Percentiles rank a stretch among this genome's conserved stretches.
These are phyloP conservation scores for Aplidium turbinatum DNA, from an alignment of 23 tunicate species.

Conservation along the genomic window DNA sequence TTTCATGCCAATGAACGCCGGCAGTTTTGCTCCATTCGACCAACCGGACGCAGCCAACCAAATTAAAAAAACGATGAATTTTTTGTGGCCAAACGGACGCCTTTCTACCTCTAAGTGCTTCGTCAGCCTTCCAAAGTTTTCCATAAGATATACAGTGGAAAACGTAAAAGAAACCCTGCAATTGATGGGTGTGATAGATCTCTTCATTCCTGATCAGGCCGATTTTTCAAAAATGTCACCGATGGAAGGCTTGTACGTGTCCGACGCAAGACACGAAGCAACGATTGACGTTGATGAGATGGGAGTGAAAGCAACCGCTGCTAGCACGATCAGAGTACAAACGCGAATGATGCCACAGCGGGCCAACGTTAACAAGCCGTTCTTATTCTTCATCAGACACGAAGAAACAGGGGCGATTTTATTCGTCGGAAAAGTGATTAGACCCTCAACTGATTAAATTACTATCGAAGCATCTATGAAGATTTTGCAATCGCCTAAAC, in stretches of 20 bases:
- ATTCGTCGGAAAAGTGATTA: conserved; percentile 59
- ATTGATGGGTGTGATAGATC: conserved; percentile 55
- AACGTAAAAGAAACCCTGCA: conserved; percentile 30
- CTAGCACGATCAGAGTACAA: conserved; percentile 29
- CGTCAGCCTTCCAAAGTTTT: conserved; percentile 74
- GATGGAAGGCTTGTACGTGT: conserved; percentile 43
- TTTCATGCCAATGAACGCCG: conserved; percentile 49
- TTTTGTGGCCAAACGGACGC: too few relatives aligned
- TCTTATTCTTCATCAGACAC: conserved; percentile 67
- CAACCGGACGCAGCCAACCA: neutral
- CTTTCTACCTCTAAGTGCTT: too few relatives aligned
- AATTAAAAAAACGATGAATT: neutral
- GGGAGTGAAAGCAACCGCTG: conserved; percentile 80
- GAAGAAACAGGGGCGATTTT: conserved; percentile 65
- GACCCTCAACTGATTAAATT: too few relatives aligned
- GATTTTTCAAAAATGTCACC: conserved; percentile 66
- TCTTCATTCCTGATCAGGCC: conserved; percentile 49
- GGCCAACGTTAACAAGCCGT: conserved; percentile 62
- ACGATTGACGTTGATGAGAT: conserved; percentile 53
- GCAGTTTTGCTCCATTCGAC: conserved; percentile 41
- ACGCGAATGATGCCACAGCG: conserved; percentile 29
- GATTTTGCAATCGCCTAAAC: too few relatives aligned
- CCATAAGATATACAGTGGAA: conserved; percentile 24
- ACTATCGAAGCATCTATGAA: too few relatives aligned
- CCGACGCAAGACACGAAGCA: conserved; percentile 72